phyloP scores from a whole-genome alignment of 2,888 invertebrate genomes.

The Tholera decimalis region DNA sequence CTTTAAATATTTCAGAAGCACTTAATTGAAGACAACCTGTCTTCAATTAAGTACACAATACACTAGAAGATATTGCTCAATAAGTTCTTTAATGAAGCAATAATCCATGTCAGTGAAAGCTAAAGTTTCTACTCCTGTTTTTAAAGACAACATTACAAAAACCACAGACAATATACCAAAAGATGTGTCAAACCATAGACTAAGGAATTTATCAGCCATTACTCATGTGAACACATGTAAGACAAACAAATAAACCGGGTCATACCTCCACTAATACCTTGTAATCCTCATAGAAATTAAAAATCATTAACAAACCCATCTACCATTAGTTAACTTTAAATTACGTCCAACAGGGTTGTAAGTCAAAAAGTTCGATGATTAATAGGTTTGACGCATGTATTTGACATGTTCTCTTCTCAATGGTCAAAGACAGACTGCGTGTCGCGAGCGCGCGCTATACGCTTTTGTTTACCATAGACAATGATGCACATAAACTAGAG shows the following conservation, averaged over 20 bases:
- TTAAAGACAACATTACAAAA: neutral
- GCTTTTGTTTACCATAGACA: constrained; percentile 80
- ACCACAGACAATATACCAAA: constrained; percentile 25
- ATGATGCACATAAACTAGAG: constrained; percentile 65
- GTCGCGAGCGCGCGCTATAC: constrained; percentile 70
- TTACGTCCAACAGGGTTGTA: constrained; percentile 67
- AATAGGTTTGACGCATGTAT: constrained; percentile 73
- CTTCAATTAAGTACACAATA: neutral
- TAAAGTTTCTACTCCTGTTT: constrained; percentile 36
- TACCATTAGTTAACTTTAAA: constrained; percentile 71
- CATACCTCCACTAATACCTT: constrained; percentile 70
- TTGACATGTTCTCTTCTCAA: constrained; percentile 69
- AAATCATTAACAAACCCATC: constrained; percentile 74
- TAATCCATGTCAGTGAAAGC: constrained; percentile 4
- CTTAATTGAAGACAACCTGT: neutral
- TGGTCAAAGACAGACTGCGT: constrained; percentile 79
- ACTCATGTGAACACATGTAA: constrained; percentile 62
- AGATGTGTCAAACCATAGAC: constrained; percentile 36
- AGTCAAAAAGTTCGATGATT: constrained; percentile 73
- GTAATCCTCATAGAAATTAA: constrained; percentile 84
- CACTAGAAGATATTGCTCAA: neutral
- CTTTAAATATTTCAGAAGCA: constrained; percentile 8
- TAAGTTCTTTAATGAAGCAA: neutral
- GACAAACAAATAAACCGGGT: constrained; percentile 68
- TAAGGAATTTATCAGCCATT: constrained; percentile 64